phyloP scores from a whole-genome alignment of 2,888 invertebrate genomes.

The Hedychridium roseum region DNA sequence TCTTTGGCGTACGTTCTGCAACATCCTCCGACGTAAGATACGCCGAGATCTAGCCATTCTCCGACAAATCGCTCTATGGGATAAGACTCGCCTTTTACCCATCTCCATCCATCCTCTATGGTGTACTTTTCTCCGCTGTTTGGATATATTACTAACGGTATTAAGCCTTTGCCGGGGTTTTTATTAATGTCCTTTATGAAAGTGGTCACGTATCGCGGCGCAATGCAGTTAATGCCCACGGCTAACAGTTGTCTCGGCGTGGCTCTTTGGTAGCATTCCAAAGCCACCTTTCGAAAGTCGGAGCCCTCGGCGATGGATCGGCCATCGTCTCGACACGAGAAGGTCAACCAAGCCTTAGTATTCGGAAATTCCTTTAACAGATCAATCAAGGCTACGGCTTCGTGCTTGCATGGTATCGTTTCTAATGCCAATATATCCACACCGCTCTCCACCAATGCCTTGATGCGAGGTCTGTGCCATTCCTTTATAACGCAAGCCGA shows the following conservation, averaged over 20 bases:
- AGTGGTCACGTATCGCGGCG: conserved; percentile 71
- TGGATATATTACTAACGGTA: conserved; percentile 89
- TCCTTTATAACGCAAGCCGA: conserved; percentile 72
- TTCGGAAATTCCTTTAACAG: conserved; percentile 81
- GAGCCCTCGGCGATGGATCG: conserved; percentile 80
- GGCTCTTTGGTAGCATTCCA: conserved; percentile 70
- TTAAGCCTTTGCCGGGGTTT: conserved; percentile 62
- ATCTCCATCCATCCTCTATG: conserved; percentile 69
- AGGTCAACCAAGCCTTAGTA: conserved; percentile 85
- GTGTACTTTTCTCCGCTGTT: conserved; percentile 90
- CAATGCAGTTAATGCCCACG: conserved; percentile 89
- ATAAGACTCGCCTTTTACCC: conserved; percentile 70
- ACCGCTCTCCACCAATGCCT: conserved; percentile 80
- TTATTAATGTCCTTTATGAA: conserved; percentile 70
- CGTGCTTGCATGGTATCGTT: conserved; percentile 86
- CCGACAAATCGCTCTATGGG: conserved; percentile 77
- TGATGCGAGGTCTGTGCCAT: conserved; percentile 87
- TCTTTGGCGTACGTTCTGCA: conserved; percentile 87
- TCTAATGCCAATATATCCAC: conserved; percentile 89
- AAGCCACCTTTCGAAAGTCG: conserved; percentile 76
- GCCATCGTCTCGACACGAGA: conserved; percentile 79
- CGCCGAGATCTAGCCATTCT: conserved; percentile 86
- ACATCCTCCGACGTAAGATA: conserved; percentile 89
- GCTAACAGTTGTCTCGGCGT: conserved; percentile 80
- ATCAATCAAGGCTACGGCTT: conserved; percentile 84